Conservation (phyloP, 2,113 vertebrate genomes). For the Tauraco erythrolophus region DNA sequence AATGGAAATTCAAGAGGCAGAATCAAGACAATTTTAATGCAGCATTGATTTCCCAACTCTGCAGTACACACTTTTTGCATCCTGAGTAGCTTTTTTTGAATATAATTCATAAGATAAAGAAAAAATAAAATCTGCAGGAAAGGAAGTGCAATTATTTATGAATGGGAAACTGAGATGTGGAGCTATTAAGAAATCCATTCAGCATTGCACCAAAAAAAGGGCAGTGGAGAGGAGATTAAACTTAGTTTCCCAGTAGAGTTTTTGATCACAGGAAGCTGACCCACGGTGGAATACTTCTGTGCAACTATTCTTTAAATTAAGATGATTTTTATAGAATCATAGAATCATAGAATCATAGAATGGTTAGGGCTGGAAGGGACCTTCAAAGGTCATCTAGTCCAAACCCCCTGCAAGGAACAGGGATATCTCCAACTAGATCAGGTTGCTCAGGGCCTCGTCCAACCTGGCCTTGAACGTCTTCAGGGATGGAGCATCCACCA, state of each 20-base stretch:
- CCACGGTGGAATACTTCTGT: not conserved
- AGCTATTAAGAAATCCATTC: not conserved
- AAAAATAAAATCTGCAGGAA: not conserved
- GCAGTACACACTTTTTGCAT: not conserved
- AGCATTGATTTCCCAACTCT: not conserved
- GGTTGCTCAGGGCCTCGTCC: too few species aligned
- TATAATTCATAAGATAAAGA: not conserved
- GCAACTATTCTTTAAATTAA: not conserved
- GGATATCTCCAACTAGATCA: too few species aligned
- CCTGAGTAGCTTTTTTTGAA: not conserved
- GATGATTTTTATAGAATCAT: too few species aligned
- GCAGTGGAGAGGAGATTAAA: not conserved
- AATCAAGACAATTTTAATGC: not conserved
- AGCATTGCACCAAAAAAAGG: not conserved
- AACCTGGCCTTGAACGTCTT: too few species aligned
- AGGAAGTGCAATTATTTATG: not conserved
- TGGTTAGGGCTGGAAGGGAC: too few species aligned
- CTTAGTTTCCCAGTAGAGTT: not conserved
- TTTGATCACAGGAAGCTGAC: not conserved
- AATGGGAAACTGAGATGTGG: not conserved
- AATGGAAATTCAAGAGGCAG: slow-evolving; percentile 2
- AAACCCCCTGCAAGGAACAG: too few species aligned
- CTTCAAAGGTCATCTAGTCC: too few species aligned
- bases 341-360: too few species aligned
- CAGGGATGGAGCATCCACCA: too few species aligned